Conservation (phyloP, 2,113 vertebrate genomes). For the Sceloporus undulatus region DNA sequence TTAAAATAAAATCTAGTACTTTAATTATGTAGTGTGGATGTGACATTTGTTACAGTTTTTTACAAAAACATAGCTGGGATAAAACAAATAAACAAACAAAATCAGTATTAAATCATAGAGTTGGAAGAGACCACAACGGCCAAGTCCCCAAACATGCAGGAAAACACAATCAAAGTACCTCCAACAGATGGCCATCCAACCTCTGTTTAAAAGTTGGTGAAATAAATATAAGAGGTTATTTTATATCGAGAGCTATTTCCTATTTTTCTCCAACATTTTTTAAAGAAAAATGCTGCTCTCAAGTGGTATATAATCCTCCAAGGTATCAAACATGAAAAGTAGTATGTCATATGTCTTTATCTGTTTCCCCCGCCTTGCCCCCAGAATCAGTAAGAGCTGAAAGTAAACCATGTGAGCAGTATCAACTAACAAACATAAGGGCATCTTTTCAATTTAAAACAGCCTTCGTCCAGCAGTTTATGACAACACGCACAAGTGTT, state of each 20-base stretch:
- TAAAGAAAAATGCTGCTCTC: too few species aligned
- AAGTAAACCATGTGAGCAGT: neutral
- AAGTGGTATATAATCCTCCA: too few species aligned
- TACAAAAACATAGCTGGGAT: neutral
- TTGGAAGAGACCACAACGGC: too few species aligned
- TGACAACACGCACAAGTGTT: neutral
- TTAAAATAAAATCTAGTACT: too few species aligned
- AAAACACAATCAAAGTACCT: too few species aligned
- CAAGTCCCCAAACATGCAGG: too few species aligned
- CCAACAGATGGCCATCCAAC: too few species aligned
- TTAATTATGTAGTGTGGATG: too few species aligned
- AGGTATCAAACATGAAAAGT: too few species aligned
- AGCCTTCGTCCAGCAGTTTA: neutral
- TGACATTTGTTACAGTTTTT: neutral
- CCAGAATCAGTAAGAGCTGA: neutral
- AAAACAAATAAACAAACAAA: neutral
- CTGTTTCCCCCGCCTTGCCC: neutral
- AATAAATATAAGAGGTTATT: neutral
- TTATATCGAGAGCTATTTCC: neutral
- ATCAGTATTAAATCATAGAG: neutral
- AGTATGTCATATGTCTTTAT: too few species aligned
- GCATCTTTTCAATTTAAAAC: too few species aligned
- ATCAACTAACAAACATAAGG: neutral
- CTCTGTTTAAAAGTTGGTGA: too few species aligned
- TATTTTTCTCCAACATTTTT: neutral